Percentiles rank a stretch among this genome's conserved stretches.
Conservation (phyloP, 2,113 vertebrate genomes). For the Neolamprologus falcicula region DNA sequence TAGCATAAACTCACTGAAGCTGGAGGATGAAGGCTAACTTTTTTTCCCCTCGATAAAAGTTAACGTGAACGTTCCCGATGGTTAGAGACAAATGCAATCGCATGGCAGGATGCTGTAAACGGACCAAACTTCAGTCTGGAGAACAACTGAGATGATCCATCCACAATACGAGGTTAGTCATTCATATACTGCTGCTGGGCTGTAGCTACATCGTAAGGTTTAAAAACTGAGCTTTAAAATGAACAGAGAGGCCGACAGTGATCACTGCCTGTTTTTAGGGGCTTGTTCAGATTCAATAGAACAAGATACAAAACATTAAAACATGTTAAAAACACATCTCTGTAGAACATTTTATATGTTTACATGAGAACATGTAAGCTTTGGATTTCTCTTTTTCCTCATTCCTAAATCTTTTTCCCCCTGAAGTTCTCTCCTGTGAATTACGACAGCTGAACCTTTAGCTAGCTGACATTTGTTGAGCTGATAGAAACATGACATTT, state of each 20-base stretch:
- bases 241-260: background rate
- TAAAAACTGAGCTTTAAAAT: background rate
- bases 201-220: background rate
- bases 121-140: too few relatives aligned
- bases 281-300: background rate
- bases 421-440: background rate
- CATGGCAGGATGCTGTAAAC: too few relatives aligned
- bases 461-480: background rate
- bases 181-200: background rate
- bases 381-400: background rate
- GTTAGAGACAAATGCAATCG: too few relatives aligned
- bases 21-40: too few relatives aligned
- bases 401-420: background rate
- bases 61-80: rapidly evolving
- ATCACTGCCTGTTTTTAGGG: background rate
- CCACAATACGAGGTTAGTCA: too few relatives aligned
- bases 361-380: background rate
- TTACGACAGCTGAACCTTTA: background rate
- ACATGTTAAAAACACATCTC: background rate
- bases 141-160: too few relatives aligned
- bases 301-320: background rate
- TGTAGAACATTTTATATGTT: background rate
- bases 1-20: too few relatives aligned
- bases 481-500: background rate
- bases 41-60: too few relatives aligned